Percentiles rank a stretch among this genome's conserved stretches.
phyloP scores from a whole-genome alignment of 2,888 invertebrate genomes.

The Pherbina coryleti region DNA sequence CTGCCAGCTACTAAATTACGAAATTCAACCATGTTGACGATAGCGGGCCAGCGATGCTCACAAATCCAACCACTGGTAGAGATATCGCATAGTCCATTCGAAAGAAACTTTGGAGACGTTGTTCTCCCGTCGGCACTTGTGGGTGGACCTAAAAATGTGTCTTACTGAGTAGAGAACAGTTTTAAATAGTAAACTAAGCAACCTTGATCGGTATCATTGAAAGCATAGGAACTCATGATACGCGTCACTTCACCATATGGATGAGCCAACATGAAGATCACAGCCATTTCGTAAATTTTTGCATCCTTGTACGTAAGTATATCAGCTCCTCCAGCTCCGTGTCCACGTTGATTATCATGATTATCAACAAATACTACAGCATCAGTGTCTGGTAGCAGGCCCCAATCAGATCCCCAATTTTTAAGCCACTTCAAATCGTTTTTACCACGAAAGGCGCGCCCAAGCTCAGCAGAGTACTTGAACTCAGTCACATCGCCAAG shows the following conservation, averaged over 20 bases:
- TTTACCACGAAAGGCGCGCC: constrained; percentile 71
- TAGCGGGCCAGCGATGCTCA: constrained; percentile 86
- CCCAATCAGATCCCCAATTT: constrained; percentile 77
- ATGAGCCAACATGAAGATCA: constrained; percentile 88
- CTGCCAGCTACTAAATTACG: constrained; percentile 76
- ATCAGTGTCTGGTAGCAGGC: constrained; percentile 72
- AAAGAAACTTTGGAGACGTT: constrained; percentile 75
- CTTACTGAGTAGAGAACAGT: neutral
- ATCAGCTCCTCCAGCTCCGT: constrained; percentile 74
- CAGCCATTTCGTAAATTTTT: constrained; percentile 79
- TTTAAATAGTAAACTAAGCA: too few species aligned
- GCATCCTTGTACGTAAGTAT: constrained; percentile 71
- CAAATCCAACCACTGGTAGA: constrained; percentile 79
- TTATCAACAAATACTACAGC: constrained; percentile 86
- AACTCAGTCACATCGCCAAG: constrained; percentile 83
- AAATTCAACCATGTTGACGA: constrained; percentile 81
- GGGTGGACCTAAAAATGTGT: constrained; percentile 72
- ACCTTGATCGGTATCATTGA: constrained; percentile 71
- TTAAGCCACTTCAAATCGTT: constrained; percentile 75
- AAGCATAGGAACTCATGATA: constrained; percentile 87
- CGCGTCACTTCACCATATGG: constrained; percentile 79
- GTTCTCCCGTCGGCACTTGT: constrained; percentile 73
- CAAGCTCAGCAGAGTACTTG: constrained; percentile 63
- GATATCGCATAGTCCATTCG: constrained; percentile 73
- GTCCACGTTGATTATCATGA: constrained; percentile 89